Evolutionary conservation across 2,113 vertebrate species (phyloP), one percentile per base, ranked within the genome.

Genomic region (Capra hircus): DNA sequence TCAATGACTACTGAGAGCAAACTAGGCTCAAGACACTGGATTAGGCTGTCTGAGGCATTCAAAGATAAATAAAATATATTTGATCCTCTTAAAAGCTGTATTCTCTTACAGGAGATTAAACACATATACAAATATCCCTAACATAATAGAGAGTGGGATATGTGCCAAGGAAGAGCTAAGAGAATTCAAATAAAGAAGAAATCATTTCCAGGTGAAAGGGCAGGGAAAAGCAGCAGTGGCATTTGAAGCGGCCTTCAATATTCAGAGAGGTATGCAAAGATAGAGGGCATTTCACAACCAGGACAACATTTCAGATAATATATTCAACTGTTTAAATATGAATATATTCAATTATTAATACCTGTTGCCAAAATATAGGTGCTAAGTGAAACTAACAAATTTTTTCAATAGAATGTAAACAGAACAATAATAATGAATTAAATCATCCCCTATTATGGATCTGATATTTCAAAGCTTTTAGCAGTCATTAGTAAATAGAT

Each of bases 131-230:
- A 67, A 78, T 67, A 95, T 40, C 28, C 64, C n/a, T 84, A 89
- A 78, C 27, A 89, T 57, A 45, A 55, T 28, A 15, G 77, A 77
- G 62, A 27, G 21, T 77, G 21, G 33, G 48, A 74, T 21, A 95
- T 62, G 21, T 82, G 19, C 71, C 57, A 81, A 74, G 16, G 81
- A 92, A 90, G 48, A 95, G 77, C 43, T 57, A 60, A 90, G 27
- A 94, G 16, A 92, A 40, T 81, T 92, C n/a, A 87, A 92, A 86
- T 52, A 83, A 93, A 78, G 33, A 96, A 82, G 19, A 92, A 91
- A 93, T 71, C 25, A 88, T 13, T 97, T 82, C 59, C 17, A 82
- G 30, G 27, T 91, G 40, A 93, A 90, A 62, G 17, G 60, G 16
- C 45, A 96, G 19, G 48, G 23, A 74, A 88, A 85, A 62, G 19